Percentiles rank a stretch among this genome's conserved stretches.
phyloP scores from a whole-genome alignment of 2,113 vertebrate species.

The Shinisaurus crocodilurus region DNA sequence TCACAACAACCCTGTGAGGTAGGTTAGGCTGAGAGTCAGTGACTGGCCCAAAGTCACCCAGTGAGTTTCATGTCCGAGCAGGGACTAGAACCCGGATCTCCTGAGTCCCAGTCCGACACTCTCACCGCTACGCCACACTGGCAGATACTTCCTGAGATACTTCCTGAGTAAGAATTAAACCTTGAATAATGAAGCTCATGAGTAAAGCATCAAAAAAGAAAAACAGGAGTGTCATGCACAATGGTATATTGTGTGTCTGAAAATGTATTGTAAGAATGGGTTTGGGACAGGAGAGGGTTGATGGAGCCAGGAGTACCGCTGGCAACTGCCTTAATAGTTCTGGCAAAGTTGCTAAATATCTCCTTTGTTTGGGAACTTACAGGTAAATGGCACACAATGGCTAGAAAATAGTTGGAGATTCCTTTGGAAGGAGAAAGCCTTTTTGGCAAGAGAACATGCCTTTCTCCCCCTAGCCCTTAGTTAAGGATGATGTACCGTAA shows the following conservation, averaged over 20 bases:
- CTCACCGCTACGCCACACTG: too few species aligned
- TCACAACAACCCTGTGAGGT: too few species aligned
- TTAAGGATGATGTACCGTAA: background rate
- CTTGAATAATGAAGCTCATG: background rate
- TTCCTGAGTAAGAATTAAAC: background rate
- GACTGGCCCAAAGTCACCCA: too few species aligned
- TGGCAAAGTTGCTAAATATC: background rate
- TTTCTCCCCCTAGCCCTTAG: background rate
- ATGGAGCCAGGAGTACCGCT: background rate
- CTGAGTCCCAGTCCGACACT: too few species aligned
- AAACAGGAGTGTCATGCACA: too few species aligned
- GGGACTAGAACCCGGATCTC: too few species aligned
- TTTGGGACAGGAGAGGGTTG: background rate
- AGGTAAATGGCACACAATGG: background rate
- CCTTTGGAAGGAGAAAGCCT: background rate
- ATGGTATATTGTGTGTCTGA: background rate
- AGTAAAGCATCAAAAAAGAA: background rate
- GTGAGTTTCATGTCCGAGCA: too few species aligned
- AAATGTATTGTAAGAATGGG: background rate
- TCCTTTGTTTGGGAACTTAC: background rate
- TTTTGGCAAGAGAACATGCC: background rate
- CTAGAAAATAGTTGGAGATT: background rate
- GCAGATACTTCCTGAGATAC: too few species aligned
- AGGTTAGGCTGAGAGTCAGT: too few species aligned
- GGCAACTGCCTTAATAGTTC: background rate